These are phyloP conservation scores for Hepsetus odoe DNA, from an alignment of 2,113 vertebrate species.

Conservation along the genomic window DNA sequence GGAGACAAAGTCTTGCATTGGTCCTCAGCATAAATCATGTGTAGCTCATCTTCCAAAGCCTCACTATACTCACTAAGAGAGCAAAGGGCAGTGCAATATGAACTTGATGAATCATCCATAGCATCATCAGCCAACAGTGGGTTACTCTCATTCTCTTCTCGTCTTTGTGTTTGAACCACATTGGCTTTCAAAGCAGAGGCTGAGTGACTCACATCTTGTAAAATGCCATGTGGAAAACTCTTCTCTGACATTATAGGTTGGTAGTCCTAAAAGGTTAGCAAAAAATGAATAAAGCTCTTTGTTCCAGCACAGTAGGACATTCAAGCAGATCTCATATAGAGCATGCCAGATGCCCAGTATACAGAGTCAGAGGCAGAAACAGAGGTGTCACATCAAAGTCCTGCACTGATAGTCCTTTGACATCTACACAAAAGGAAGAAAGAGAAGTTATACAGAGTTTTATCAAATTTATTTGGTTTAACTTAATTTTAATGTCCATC, in stretches of 20 bases:
- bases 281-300: not conserved
- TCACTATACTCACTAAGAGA: slow-evolving; percentile 53
- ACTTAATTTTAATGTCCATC: not conserved
- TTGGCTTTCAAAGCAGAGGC: slow-evolving; percentile 16
- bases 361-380: not conserved
- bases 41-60: slow-evolving; percentile 20
- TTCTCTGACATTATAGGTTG: slow-evolving; percentile 5
- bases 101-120: slow-evolving; percentile 46
- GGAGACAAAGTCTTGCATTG: not conserved
- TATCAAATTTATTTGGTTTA: not conserved
- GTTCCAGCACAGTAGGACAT: not conserved
- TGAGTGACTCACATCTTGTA: slow-evolving; percentile 17
- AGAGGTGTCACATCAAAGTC: not conserved
- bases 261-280: not conserved
- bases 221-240: slow-evolving; percentile 12
- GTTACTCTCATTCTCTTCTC: slow-evolving; percentile 28
- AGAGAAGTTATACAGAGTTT: not conserved
- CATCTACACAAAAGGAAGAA: not conserved
- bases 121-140: slow-evolving; percentile 31
- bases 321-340: not conserved
- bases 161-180: slow-evolving; percentile 3
- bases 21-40: slow-evolving; percentile 1
- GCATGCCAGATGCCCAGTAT: slow-evolving; percentile 10
- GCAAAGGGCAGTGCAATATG: slow-evolving; percentile 53
- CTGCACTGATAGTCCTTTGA: not conserved